A percentile compares a stretch with the other conserved stretches of the same genome.
Evolutionary conservation across 2,888 invertebrate species (phyloP).

Genomic region (Entomobrya multifasciata): DNA sequence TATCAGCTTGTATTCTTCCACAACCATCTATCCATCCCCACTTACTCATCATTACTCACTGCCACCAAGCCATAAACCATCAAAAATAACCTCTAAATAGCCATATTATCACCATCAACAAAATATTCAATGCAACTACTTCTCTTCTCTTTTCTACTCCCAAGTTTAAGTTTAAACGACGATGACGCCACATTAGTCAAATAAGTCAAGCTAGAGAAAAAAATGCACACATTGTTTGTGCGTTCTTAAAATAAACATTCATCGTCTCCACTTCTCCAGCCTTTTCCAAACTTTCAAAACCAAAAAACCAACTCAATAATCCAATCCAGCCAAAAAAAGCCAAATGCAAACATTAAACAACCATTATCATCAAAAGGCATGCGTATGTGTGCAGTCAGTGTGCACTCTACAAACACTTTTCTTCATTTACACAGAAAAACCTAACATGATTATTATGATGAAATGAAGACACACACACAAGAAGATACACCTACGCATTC

Average conservation of each 20-base stretch:
- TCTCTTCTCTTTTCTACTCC: not conserved
- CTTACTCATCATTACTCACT: conserved; percentile 46
- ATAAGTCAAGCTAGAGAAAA: conserved; percentile 22
- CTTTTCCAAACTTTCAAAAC: not conserved
- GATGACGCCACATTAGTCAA: conserved; percentile 43
- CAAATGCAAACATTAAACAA: conserved; percentile 50
- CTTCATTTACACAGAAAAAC: no score
- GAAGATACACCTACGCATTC: conserved; percentile 21
- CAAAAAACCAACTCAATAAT: not conserved
- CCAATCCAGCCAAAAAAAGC: conserved; percentile 13
- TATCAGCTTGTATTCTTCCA: conserved; percentile 50
- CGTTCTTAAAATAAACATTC: conserved; percentile 68
- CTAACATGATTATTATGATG: no score
- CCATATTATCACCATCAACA: not conserved
- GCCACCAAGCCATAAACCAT: conserved; percentile 16
- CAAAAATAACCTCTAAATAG: conserved; percentile 1
- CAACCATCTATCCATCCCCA: conserved; percentile 13
- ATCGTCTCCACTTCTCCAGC: conserved; percentile 18
- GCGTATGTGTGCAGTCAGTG: conserved; percentile 13
- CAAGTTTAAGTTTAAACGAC: not conserved
- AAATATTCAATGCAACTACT: not conserved
- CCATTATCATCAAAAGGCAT: conserved; percentile 25
- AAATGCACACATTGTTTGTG: conserved; percentile 47
- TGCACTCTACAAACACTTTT: conserved; percentile 4
- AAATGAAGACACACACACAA: not conserved